Evolutionary conservation across 2,888 invertebrate species (phyloP).

Genomic region (Tanypteryx hageni): DNA sequence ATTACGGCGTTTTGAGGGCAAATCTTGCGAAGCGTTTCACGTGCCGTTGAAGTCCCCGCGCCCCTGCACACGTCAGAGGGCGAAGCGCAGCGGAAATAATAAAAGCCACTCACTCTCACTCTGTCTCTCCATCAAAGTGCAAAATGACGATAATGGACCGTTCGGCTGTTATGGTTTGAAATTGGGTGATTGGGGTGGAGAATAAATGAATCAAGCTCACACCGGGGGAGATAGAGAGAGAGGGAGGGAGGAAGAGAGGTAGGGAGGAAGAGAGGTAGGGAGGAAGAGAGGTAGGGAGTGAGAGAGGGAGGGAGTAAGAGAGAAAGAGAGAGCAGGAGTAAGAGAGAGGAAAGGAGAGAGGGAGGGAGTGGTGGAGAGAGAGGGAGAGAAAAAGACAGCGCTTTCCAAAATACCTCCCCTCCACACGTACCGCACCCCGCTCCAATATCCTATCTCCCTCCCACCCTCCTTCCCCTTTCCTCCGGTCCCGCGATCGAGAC

Average conservation of each 20-base stretch:
- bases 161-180: conserved; percentile 63
- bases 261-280: not conserved
- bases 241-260: not conserved
- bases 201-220: conserved; percentile 56
- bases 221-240: not conserved
- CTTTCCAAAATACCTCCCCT: not conserved
- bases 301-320: not conserved
- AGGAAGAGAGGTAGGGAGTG: not conserved
- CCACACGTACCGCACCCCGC: not conserved
- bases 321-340: too few relatives aligned
- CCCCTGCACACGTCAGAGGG: conserved; percentile 12
- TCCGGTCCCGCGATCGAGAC: conserved; percentile 11
- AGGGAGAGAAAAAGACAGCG: not conserved
- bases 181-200: conserved; percentile 57
- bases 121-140: conserved; percentile 61
- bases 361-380: not conserved
- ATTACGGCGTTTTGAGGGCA: not conserved
- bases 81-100: not conserved
- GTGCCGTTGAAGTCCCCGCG: conserved; percentile 3
- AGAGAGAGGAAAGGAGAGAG: not conserved
- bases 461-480: not conserved
- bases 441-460: too few relatives aligned
- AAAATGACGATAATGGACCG: conserved; percentile 61
- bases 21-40: conserved; percentile 39
- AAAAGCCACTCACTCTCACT: conserved; percentile 32